phyloP scores from a whole-genome alignment of 2,888 invertebrate species.

The Tinea pellionella region DNA sequence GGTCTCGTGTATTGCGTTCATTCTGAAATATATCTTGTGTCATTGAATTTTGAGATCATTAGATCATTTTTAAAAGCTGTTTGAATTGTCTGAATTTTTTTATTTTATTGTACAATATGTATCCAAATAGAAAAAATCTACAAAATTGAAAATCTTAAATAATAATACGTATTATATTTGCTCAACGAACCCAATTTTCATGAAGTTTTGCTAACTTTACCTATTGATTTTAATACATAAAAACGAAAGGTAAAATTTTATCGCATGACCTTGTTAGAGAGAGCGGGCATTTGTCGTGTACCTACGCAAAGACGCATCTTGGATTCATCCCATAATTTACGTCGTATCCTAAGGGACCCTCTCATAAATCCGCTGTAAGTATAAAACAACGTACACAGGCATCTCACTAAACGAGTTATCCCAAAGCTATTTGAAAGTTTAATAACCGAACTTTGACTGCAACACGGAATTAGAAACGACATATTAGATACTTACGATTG shows the following conservation, averaged over 20 bases:
- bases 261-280: background rate
- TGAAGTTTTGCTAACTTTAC: too few relatives aligned
- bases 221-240: background rate
- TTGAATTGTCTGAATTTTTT: too few relatives aligned
- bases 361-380: conserved; percentile 32
- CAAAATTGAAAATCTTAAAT: too few relatives aligned
- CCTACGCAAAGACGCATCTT: conserved; percentile 4
- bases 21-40: too few relatives aligned
- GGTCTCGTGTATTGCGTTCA: too few relatives aligned
- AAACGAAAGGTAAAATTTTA: background rate
- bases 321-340: conserved; percentile 10
- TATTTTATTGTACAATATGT: too few relatives aligned
- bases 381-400: conserved; percentile 25
- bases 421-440: conserved; percentile 27
- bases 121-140: too few relatives aligned
- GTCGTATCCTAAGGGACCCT: conserved; percentile 18
- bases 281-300: background rate
- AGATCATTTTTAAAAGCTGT: too few relatives aligned
- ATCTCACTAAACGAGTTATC: conserved; percentile 20
- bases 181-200: too few relatives aligned
- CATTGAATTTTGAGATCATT: too few relatives aligned
- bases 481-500: conserved; percentile 8
- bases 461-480: conserved; percentile 15
- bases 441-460: conserved; percentile 24
- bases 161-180: too few relatives aligned